Base-by-base conservation (phyloP, 2,888 invertebrate species). In the Argyresthia goedartella region DNA sequence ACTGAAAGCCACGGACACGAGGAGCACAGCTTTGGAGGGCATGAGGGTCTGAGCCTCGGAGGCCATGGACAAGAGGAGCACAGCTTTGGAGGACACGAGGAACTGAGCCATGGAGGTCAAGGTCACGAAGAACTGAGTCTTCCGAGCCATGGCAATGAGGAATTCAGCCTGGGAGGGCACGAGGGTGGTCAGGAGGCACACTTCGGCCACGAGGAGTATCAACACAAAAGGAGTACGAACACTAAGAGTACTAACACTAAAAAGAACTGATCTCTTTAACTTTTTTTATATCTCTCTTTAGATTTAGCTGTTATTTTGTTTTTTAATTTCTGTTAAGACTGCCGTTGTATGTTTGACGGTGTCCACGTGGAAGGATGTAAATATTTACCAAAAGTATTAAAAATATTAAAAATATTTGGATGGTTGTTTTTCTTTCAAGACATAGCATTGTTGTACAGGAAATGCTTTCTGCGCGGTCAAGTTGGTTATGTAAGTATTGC, bases 381-480 rank as follows among this genome's bases (percentile, higher is more conserved):
- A 78, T 82, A 81, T 71, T 25, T 73, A 70, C 77, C 73, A 66
- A 78, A 78, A 82, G 85, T 85, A 85, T 84, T 82, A 85, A 78
- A 70, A 43, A 50, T 36, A 25, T 36, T 1, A 14, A 46, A 45
- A 51, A 44, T 44, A 35, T 33, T 3, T 35, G 11, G 3, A 8
- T 33, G 6, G 13, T 33, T 11, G 33, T 50, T 50, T 43, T 50
- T 13, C 11, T 50, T 35, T 8, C 10, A 15, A 25, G 25, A 25
- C 6, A 6, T 25, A 25, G 25, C 25, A 4, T 25, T 25, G 25
- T 25, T 25, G 25, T 25, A 4, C 25, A 25, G 25, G 25, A 25
- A 25, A 25, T 25, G 25, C 25, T 25, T 25, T 25, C 25, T 25
- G 25, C 25, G 25, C 25, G 25, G 25, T 25, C 25, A 25, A 25